These are phyloP conservation scores for Cantharis rufa DNA, from an alignment of 2,888 invertebrate species.

Conservation along the genomic window DNA sequence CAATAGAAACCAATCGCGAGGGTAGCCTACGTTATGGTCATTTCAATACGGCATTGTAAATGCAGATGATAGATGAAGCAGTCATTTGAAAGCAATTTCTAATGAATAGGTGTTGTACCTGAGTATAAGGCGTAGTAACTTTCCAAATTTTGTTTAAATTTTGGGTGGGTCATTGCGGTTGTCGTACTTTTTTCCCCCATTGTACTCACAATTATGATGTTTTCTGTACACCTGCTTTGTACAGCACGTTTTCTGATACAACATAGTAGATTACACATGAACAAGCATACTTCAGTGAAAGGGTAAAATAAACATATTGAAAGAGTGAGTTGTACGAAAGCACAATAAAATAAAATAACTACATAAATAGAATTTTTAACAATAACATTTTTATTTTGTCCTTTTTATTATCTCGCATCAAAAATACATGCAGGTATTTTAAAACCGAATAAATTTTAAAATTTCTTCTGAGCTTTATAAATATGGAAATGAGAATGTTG, in stretches of 20 bases:
- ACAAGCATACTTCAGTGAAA: neutral
- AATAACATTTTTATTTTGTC: neutral
- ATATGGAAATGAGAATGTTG: neutral
- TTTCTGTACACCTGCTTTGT: constrained; percentile 23
- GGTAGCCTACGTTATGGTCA: constrained; percentile 30
- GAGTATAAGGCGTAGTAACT: constrained; percentile 18
- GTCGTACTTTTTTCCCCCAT: neutral
- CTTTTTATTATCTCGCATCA: neutral
- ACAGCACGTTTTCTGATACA: constrained; percentile 14
- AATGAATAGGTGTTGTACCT: constrained; percentile 27
- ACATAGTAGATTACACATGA: constrained; percentile 2
- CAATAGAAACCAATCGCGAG: constrained; percentile 34
- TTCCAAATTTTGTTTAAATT: constrained; percentile 13
- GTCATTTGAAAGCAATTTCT: constrained; percentile 34
- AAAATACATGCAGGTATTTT: neutral
- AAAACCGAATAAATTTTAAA: neutral
- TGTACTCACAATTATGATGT: constrained; percentile 15
- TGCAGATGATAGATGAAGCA: constrained; percentile 34
- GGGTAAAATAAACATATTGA: neutral
- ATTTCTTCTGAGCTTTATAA: neutral
- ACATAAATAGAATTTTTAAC: neutral
- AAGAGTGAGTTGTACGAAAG: neutral
- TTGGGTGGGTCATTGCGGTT: constrained; percentile 9
- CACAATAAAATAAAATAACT: neutral
- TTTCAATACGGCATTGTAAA: constrained; percentile 32